These are phyloP conservation scores for Euphonia xanthogaster DNA, from an alignment of 2,797 vertebrate genomes.

Conservation along the genomic window DNA sequence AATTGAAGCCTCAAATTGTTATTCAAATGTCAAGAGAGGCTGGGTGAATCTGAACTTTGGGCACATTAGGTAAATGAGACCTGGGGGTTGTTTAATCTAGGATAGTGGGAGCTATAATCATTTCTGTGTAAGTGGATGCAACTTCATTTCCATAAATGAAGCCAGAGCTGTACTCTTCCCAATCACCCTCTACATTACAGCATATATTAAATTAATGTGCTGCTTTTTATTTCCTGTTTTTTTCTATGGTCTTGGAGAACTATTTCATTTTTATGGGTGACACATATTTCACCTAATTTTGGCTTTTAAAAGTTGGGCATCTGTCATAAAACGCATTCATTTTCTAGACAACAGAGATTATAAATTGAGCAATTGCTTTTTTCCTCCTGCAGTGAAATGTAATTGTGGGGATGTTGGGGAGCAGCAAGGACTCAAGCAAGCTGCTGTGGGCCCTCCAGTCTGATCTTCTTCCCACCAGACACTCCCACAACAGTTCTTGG, in stretches of 20 bases:
- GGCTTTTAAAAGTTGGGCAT: background rate
- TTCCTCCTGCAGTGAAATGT: background rate
- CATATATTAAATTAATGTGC: background rate
- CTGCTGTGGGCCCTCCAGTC: rapidly evolving
- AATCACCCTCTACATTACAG: background rate
- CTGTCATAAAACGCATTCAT: background rate
- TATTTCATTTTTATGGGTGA: background rate
- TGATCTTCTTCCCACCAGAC: background rate
- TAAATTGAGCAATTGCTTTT: background rate
- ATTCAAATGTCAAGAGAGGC: background rate
- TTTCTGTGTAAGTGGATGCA: background rate
- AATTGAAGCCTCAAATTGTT: background rate
- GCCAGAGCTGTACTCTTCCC: background rate
- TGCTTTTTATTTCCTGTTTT: background rate
- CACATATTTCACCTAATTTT: background rate
- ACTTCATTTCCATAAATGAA: slow-evolving; percentile 11
- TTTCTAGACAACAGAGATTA: background rate
- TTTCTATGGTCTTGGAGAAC: background rate
- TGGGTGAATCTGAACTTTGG: background rate
- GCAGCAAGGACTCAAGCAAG: background rate
- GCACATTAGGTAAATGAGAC: background rate
- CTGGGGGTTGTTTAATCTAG: background rate
- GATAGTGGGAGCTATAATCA: background rate
- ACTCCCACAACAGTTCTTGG: background rate
- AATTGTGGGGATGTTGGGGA: background rate